These are phyloP conservation scores for Drosophila subpulchrella DNA, from an alignment of 1,140 invertebrate species.

Conservation along the genomic window DNA sequence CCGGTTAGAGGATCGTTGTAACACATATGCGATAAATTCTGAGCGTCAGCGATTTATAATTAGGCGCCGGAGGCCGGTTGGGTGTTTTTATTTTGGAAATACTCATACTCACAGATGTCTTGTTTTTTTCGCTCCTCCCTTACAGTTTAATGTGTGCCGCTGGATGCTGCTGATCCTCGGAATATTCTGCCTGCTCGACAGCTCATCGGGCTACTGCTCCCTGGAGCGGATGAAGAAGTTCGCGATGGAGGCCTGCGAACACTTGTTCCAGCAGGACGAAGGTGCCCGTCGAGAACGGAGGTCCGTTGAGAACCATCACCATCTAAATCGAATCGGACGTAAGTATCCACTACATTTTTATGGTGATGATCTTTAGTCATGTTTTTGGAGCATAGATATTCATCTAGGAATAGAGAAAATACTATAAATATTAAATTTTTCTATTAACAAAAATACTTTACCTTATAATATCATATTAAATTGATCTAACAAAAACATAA, in stretches of 20 bases:
- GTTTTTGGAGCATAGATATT: neutral
- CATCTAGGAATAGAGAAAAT: neutral
- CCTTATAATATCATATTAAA: neutral
- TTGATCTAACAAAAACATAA: no score
- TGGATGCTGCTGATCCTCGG: constrained; percentile 48
- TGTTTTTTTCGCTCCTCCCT: neutral
- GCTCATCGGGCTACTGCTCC: constrained; percentile 55
- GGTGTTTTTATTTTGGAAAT: constrained; percentile 31
- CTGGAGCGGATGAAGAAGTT: constrained; percentile 75
- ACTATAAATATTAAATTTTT: neutral
- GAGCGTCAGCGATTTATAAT: constrained; percentile 42
- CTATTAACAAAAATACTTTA: no score
- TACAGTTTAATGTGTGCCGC: constrained; percentile 68
- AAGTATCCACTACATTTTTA: constrained; percentile 35
- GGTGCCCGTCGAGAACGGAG: constrained; percentile 52
- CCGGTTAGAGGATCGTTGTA: constrained; percentile 48
- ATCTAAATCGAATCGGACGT: constrained; percentile 58
- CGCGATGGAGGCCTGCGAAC: constrained; percentile 76
- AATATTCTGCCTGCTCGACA: constrained; percentile 45
- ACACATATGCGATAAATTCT: constrained; percentile 48
- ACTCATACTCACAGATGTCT: constrained; percentile 12
- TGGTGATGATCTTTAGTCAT: no score
- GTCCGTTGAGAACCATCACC: constrained; percentile 62
- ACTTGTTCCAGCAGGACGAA: constrained; percentile 71
- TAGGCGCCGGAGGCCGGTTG: constrained; percentile 26